Evolutionary conservation across 2,888 invertebrate genomes (phyloP), one percentile per base, ranked within the genome.

Genomic region (Cosmia pyralina): DNA sequence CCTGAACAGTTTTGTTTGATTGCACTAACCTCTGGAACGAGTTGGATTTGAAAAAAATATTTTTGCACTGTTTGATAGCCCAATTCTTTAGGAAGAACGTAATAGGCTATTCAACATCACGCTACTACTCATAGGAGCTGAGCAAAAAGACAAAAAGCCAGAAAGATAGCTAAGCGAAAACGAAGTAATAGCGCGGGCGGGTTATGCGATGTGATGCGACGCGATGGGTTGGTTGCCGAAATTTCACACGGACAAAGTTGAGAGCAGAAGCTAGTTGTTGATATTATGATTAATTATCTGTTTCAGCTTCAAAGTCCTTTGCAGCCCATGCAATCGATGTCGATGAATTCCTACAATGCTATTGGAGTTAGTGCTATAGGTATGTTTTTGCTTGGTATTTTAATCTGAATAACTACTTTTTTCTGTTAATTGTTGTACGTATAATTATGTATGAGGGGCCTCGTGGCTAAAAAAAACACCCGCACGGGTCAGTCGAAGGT

Each of bases 321-420:
- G 78, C 96, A 96, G 83, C 93, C 95, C 4, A 95, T 96, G 93
- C 95, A 94, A 87, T 90, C 95, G 2, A 94, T 96, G 92, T 88
- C 93, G 3, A 95, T 96, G 93, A 96, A 95, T 75, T 88, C 91
- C 44, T 95, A 95, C 87, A 95, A 94, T 72, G 87, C 94, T n/a
- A 90, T 96, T 50, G 95, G 94, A 69, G 93, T 94, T 2, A 88
- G 93, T 66, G 85, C 91, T 68, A 86, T 96, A 46, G 95, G 96
- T 95, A 81, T 90, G 93, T 87, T 38, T 44, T 22, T 50, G 19
- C 8, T 34, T 63, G 5, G 15, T 50, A 34, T 15, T 63, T 34
- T 34, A 19, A 34, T n/a, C 34, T 11, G 19, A 34, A 34, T 15
- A 10, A 62, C 11, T 28, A 4, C 19, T 3, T 4, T 19, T 62